Conservation (phyloP, 1,140 invertebrate genomes). For the Zaprionus taronus region DNA sequence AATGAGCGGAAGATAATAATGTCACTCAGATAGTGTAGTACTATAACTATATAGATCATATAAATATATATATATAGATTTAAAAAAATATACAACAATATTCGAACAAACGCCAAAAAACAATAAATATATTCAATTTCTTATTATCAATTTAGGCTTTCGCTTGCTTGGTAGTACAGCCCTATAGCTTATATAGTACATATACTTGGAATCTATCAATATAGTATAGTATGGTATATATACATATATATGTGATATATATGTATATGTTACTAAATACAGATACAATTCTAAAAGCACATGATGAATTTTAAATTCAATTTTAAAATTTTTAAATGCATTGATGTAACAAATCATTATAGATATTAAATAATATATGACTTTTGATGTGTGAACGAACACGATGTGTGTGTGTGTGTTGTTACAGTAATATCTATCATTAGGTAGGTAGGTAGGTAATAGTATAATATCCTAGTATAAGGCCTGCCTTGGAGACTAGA, state of each 20-base stretch:
- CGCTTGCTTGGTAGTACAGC: constrained; percentile 12
- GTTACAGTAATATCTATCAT: background rate
- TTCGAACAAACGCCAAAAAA: constrained; percentile 27
- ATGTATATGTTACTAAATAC: constrained; percentile 63
- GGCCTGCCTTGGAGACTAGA: constrained; percentile 15
- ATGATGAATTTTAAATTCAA: constrained; percentile 63
- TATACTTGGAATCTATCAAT: constrained; percentile 16
- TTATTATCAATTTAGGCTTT: constrained; percentile 40
- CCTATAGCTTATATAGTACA: constrained; percentile 3
- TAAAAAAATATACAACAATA: constrained; percentile 19
- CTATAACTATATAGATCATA: background rate
- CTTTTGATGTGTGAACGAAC: constrained; percentile 10
- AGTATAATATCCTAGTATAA: constrained; percentile 12
- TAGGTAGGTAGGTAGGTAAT: constrained; percentile 5
- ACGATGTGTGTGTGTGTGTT: background rate
- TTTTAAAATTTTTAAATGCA: constrained; percentile 73
- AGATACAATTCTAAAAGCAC: constrained; percentile 71
- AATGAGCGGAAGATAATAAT: constrained; percentile 4
- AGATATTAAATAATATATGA: constrained; percentile 32
- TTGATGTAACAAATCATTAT: constrained; percentile 66
- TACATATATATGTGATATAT: too few relatives aligned
- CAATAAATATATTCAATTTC: constrained; percentile 26
- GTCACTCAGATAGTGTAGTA: background rate
- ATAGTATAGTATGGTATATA: constrained; percentile 9
- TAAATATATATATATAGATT: constrained; percentile 13